Evolutionary conservation across 2,113 vertebrate genomes (phyloP), one percentile per base, ranked within the genome.

Genomic region (Notothenia coriiceps): DNA sequence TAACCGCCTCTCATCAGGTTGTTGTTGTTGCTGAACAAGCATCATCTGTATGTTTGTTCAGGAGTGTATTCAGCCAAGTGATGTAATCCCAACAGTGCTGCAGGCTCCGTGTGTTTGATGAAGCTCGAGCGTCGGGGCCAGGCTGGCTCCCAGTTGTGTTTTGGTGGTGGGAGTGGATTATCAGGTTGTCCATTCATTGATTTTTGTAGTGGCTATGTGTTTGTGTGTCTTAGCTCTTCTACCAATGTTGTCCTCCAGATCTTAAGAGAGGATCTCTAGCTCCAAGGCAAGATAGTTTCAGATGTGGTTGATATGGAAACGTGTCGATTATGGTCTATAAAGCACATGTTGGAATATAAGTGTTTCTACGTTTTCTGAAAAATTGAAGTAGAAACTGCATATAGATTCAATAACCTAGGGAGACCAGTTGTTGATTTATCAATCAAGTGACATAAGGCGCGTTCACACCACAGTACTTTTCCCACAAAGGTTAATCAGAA

Each of bases 21-120:
- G 85, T 85, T 75, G 86, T 86, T 89, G 85, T 85, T 78, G 73
- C 60, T 87, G 78, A 89, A 77, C 74, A 75, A 86, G 84, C 77
- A 69, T 55, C 88, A 77, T 84, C 87, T 91, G 89, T 54, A 1
- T 83, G 87, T 83, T 63, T 91, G 80, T 64, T 82, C 18, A 25
- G 74, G 50, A 69, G 73, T 51, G n/a, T 20, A 4, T 85, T 65
- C 55, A 75, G 77, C 74, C 60, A 9, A 44, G 72, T 40, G 11
- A n/a, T 3, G 52, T 60, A 70, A 61, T 87, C 88, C 74, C 81
- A 71, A 6, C 68, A 78, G 73, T 0, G 56, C 84, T 15, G 74
- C 74, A 8, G 62, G 80, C 71, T 40, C 5, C 2, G 63, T 46
- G n/a, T 82, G 87, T 33, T 51, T 72, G 80, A 50, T 61, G 33